Evolutionary conservation across 2,888 invertebrate species (phyloP).

Genomic region (Drosophila atripex): DNA sequence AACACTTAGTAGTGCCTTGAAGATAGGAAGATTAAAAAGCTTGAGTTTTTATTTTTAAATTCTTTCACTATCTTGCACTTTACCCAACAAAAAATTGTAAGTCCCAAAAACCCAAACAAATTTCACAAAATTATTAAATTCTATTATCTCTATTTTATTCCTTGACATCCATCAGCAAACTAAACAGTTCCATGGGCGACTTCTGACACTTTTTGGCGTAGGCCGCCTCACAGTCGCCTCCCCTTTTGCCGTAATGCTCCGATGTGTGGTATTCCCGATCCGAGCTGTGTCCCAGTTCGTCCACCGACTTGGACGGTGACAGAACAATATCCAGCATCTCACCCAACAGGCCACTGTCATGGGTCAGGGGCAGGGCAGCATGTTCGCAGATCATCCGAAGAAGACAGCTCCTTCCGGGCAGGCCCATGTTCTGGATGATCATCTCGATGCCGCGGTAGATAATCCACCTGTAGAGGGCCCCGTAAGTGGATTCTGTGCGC

Average conservation of each 20-base stretch:
- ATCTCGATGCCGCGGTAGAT: constrained; percentile 80
- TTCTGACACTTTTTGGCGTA: constrained; percentile 68
- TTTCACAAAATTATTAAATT: neutral
- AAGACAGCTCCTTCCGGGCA: constrained; percentile 88
- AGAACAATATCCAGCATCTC: constrained; percentile 90
- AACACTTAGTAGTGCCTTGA: no score
- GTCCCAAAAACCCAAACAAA: no score
- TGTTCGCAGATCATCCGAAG: constrained; percentile 91
- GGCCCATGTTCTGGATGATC: constrained; percentile 85
- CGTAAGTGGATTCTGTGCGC: constrained; percentile 49
- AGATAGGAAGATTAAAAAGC: no score
- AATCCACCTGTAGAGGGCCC: constrained; percentile 77
- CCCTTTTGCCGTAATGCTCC: constrained; percentile 86
- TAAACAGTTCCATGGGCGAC: constrained; percentile 75
- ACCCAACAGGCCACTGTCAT: constrained; percentile 89
- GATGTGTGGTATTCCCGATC: constrained; percentile 89
- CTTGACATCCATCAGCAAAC: constrained; percentile 55
- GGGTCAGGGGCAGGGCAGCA: constrained; percentile 88
- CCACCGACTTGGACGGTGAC: constrained; percentile 89
- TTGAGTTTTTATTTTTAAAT: no score
- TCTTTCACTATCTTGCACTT: no score
- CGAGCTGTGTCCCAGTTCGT: constrained; percentile 86
- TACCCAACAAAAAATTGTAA: no score
- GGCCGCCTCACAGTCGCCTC: constrained; percentile 67
- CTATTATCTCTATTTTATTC: constrained; percentile 13